Evolutionary conservation across 2,888 invertebrate species (phyloP).

Genomic region (Syritta pipiens): DNA sequence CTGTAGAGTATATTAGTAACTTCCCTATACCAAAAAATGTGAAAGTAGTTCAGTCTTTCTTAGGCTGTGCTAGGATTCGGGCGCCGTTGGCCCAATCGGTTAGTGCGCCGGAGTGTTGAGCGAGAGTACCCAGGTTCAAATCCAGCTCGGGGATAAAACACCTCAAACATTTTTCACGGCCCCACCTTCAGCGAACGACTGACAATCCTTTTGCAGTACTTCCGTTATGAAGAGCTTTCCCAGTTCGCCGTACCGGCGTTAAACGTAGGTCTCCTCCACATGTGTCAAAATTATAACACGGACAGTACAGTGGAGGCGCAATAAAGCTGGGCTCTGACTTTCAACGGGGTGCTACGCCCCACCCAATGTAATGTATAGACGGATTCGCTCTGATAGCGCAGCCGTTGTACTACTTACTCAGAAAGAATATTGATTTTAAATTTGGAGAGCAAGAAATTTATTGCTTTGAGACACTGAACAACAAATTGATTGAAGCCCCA

Average conservation of each 20-base stretch:
- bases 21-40: background rate
- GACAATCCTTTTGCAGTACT: background rate
- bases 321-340: conserved; percentile 12
- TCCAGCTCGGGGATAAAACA: too few relatives aligned
- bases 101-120: too few relatives aligned
- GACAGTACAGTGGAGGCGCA: too few relatives aligned
- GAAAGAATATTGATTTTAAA: conserved; percentile 7
- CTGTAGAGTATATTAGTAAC: background rate
- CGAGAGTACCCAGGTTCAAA: too few relatives aligned
- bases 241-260: background rate
- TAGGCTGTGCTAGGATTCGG: background rate
- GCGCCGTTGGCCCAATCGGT: too few relatives aligned
- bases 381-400: conserved; percentile 5
- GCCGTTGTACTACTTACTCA: conserved; percentile 27
- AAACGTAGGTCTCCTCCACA: background rate
- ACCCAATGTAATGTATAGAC: too few relatives aligned
- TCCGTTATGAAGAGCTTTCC: background rate
- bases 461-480: conserved; percentile 22
- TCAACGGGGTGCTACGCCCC: too few relatives aligned
- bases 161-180: too few relatives aligned
- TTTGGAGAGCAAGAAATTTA: conserved; percentile 14
- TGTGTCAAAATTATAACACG: too few relatives aligned
- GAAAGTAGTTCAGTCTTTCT: background rate
- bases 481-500: conserved; percentile 6
- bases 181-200: too few relatives aligned